Base-by-base conservation (phyloP, 2,797 vertebrate species). In the Oreochromis mossambicus region DNA sequence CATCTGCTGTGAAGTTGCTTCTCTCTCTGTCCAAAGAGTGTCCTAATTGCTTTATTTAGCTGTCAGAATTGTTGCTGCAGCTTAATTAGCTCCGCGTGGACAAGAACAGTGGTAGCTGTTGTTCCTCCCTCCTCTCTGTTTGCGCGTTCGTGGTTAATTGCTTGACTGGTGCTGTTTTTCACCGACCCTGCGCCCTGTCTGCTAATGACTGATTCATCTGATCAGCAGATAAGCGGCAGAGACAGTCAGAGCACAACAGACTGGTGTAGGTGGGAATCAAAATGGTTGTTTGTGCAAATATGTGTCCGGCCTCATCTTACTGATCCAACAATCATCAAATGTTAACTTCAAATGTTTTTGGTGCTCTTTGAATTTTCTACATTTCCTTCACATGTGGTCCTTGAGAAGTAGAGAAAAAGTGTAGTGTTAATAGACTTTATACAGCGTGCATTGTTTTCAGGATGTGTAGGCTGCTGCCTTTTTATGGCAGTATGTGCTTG, bases 41-140 rank as follows among this genome's bases (percentile, higher is more conserved):
- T 83, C 86, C 89, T 87, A 91, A 87, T 93, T 94, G 83, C 91
- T 87, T 90, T 77, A 89, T 92, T 89, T 86, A 92, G 87, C 82
- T 70, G 83, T 84, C 86, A 87, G 11, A 87, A 63, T 86, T 88
- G 83, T 92, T 91, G 90, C 86, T 73, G 80, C 55, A 10, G 86
- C 81, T 89, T 93, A 92, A 92, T 93, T 89, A 87, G 90, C 43
- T 58, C 91, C 77, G 41, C 0, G 26, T 83, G 66, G 81, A 86
- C 58, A 36, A 7, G 63, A 58, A 17, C 48, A 41, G 79, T 21
- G n/a, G 75, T n/a, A 43, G 34, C 73, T 75, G 61, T 38, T 73
- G 36, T 75, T 46, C 75, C 68, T 80, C n/a, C 34, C 48, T 80
- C n/a, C 8, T 61, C 73, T 77, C 81, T 3, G 55, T 84, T 80